phyloP scores from a whole-genome alignment of 2,797 vertebrate species.

The Lagorchestes hirsutus region DNA sequence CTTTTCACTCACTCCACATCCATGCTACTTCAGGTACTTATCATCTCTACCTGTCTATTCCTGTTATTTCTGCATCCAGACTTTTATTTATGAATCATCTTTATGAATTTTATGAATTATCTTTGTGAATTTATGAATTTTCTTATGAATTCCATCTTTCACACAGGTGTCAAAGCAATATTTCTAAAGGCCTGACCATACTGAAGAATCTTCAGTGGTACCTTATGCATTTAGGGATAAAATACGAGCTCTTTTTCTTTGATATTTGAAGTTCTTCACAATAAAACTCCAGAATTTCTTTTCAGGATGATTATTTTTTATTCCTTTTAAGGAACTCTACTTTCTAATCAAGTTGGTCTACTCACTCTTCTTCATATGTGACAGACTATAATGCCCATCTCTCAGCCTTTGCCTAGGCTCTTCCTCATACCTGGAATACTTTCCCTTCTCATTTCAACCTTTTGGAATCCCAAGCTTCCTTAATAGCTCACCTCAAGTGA shows the following conservation, averaged over 20 bases:
- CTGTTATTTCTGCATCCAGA: no score
- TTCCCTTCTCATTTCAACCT: no score
- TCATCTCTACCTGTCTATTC: no score
- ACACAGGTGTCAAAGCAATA: not conserved
- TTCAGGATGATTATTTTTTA: not conserved
- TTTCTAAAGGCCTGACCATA: not conserved
- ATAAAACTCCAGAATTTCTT: not conserved
- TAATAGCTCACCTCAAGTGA: not conserved
- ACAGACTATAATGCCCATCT: no score
- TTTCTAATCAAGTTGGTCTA: no score
- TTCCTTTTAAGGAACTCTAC: no score
- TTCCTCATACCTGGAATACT: no score
- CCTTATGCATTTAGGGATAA: not conserved
- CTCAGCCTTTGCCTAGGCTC: no score
- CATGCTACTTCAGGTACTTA: not conserved
- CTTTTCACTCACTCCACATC: not conserved
- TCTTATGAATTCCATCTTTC: not conserved
- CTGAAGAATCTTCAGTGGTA: not conserved
- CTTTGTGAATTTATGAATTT: no score
- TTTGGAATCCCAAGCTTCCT: no score
- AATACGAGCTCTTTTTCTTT: not conserved
- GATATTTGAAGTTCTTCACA: not conserved
- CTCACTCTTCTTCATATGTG: no score
- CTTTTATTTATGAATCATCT: not conserved
- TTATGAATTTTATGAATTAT: no score